These are phyloP conservation scores for Pammene aurita DNA, from an alignment of 2,888 invertebrate species.

Conservation along the genomic window DNA sequence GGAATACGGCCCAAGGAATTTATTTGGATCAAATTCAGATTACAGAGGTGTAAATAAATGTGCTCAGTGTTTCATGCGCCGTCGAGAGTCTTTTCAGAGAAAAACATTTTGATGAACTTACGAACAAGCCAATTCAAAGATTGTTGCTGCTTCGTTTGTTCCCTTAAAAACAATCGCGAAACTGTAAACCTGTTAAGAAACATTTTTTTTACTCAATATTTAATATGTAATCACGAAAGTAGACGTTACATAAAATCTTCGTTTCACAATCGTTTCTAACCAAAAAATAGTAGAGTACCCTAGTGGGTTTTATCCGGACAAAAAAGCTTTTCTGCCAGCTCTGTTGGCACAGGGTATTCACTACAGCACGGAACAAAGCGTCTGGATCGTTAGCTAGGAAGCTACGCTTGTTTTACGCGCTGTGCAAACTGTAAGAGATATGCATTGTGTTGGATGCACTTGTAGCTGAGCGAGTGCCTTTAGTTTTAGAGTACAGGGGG, in stretches of 20 bases:
- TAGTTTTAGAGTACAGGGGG: constrained; percentile 21
- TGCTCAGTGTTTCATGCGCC: no score
- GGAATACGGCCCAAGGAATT: no score
- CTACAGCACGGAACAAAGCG: constrained; percentile 52
- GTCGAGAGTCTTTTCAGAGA: no score
- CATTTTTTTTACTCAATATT: not conserved
- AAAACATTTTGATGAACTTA: no score
- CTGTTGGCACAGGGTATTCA: constrained; percentile 35
- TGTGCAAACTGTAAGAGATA: constrained; percentile 53
- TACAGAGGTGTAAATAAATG: no score
- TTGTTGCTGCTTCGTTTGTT: not conserved
- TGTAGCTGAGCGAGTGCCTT: constrained; percentile 22
- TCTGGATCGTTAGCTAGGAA: constrained; percentile 52
- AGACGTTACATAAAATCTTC: constrained; percentile 6
- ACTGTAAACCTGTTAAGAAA: not conserved
- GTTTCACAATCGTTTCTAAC: constrained; percentile 12
- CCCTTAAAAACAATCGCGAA: not conserved
- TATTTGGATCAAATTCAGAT: no score
- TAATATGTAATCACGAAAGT: constrained; percentile 11
- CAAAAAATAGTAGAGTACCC: constrained; percentile 28
- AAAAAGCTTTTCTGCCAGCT: constrained; percentile 39
- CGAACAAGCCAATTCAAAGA: no score
- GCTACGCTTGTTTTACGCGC: constrained; percentile 47
- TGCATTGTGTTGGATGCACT: constrained; percentile 49
- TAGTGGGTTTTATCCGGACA: constrained; percentile 32